phyloP scores from a whole-genome alignment of 2,113 vertebrate genomes.

The Crocuta crocuta region DNA sequence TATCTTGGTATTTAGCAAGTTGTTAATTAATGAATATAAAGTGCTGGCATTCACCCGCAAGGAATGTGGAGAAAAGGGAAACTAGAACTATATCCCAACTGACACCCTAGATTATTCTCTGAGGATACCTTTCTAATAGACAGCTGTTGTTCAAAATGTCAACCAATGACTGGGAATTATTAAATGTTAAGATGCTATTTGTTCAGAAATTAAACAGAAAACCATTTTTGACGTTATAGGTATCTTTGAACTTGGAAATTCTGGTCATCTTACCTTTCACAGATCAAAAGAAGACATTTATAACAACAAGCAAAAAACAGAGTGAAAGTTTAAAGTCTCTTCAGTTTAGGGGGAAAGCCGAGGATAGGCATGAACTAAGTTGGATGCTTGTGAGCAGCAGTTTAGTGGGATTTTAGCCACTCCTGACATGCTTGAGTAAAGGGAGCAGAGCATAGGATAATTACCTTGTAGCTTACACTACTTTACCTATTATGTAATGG shows the following conservation, averaged over 20 bases:
- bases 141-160: not conserved
- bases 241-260: conserved; percentile 39
- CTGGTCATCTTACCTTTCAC: not conserved
- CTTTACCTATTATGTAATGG: not conserved
- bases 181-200: not conserved
- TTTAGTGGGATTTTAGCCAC: not conserved
- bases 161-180: not conserved
- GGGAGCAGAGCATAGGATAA: not conserved
- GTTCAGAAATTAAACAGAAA: not conserved
- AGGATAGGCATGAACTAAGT: not conserved
- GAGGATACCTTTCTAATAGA: not conserved
- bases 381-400: not conserved
- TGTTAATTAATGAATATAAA: not conserved
- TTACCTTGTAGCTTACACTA: not conserved
- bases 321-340: not conserved
- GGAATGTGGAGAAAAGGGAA: not conserved
- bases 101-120: not conserved
- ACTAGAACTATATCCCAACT: not conserved
- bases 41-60: not conserved
- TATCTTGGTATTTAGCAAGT: not conserved
- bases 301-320: not conserved
- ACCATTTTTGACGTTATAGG: not conserved
- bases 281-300: not conserved
- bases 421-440: not conserved
- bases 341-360: not conserved